These are phyloP conservation scores for Arrhopalites spinosus DNA, from an alignment of 2,888 invertebrate species.

Conservation along the genomic window DNA sequence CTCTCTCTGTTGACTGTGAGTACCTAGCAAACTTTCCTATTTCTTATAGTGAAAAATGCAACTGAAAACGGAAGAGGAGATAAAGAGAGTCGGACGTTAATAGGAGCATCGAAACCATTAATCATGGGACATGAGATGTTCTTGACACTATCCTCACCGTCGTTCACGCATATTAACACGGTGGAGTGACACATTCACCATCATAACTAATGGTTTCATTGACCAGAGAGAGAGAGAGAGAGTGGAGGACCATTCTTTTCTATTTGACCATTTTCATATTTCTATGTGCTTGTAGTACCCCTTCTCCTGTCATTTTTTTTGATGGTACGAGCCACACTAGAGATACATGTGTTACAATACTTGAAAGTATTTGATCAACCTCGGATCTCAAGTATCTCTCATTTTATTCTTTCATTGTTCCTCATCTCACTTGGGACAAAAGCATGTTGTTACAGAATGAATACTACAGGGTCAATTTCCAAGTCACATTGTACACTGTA, in stretches of 20 bases:
- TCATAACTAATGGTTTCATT: constrained; percentile 52
- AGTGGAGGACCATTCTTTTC: not conserved
- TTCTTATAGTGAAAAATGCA: not conserved
- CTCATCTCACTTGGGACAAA: no score
- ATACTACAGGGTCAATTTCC: no score
- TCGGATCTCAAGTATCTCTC: no score
- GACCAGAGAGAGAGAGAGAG: constrained; percentile 33
- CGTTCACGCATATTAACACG: constrained; percentile 49
- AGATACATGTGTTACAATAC: no score
- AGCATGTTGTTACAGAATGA: no score
- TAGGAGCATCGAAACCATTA: constrained; percentile 44
- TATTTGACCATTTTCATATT: not conserved
- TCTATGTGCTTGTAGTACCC: no score
- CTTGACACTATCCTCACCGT: constrained; percentile 42
- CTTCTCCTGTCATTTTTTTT: no score
- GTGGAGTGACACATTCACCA: constrained; percentile 48
- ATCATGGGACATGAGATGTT: constrained; percentile 40
- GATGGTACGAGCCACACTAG: no score
- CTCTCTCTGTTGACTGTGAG: not conserved
- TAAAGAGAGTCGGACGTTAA: constrained; percentile 30
- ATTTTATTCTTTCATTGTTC: no score
- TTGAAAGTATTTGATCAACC: no score
- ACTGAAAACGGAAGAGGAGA: not conserved
- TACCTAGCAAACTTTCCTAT: not conserved
- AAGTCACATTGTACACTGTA: no score